Percentiles rank a stretch among this genome's conserved stretches.
These are phyloP conservation scores for Sinocyclocheilus maitianheensis DNA, from an alignment of 2,113 vertebrate genomes.

Conservation along the genomic window DNA sequence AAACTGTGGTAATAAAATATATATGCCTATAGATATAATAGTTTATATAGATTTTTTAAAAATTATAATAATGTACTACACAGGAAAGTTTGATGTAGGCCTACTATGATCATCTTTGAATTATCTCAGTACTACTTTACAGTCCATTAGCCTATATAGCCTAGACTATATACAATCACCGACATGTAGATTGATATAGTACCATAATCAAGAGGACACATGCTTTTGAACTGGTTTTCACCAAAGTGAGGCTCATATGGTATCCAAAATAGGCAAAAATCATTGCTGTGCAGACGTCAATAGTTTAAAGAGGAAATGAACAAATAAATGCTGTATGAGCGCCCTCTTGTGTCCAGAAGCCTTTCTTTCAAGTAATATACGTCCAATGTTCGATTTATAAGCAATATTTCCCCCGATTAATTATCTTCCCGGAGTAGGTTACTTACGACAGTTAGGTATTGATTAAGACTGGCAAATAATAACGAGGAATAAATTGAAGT, in stretches of 20 bases:
- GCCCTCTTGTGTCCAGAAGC: slow-evolving; percentile 52
- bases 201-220: neutral
- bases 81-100: no score
- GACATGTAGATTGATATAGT: neutral
- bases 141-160: neutral
- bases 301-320: neutral
- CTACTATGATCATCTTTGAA: neutral
- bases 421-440: neutral
- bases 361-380: neutral
- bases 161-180: neutral
- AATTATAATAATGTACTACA: neutral
- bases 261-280: neutral
- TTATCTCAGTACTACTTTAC: neutral
- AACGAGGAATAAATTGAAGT: slow-evolving; percentile 12
- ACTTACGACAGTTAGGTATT: slow-evolving; percentile 2
- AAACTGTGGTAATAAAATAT: neutral
- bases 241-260: neutral
- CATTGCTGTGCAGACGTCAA: neutral
- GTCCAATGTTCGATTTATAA: neutral
- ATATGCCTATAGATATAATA: neutral
- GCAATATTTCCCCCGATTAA: neutral
- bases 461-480: slow-evolving; percentile 18
- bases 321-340: slow-evolving; percentile 47
- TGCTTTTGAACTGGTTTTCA: neutral
- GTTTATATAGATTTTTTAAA: neutral